A percentile compares a stretch with the other conserved stretches of the same genome.
Evolutionary conservation across 2,888 invertebrate species (phyloP).

Genomic region (Dorcus hopei): DNA sequence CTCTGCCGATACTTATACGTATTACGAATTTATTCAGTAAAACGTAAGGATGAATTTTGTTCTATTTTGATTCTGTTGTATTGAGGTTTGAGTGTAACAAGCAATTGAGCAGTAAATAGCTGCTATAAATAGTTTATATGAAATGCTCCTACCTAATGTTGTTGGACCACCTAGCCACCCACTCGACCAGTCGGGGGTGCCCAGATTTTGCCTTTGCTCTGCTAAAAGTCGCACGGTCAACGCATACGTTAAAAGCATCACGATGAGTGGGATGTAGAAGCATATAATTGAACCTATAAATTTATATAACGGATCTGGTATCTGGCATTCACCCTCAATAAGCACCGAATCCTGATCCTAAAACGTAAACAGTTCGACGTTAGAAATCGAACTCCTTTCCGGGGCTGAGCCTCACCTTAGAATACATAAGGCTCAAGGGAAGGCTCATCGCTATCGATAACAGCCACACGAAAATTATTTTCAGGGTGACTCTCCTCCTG

Average conservation of each 20-base stretch:
- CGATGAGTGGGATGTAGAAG: constrained; percentile 91
- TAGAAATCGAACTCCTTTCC: no score
- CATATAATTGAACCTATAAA: constrained; percentile 92
- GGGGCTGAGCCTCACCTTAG: constrained; percentile 60
- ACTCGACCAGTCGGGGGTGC: constrained; percentile 68
- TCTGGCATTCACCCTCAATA: constrained; percentile 80
- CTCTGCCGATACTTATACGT: no score
- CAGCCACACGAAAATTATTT: constrained; percentile 92
- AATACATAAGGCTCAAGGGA: constrained; percentile 85
- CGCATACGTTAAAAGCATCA: constrained; percentile 94
- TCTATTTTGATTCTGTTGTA: no score
- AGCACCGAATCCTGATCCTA: constrained; percentile 82
- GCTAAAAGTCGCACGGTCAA: constrained; percentile 86
- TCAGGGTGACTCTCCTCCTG: constrained; percentile 76
- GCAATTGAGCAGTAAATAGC: no score
- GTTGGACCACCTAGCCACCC: constrained; percentile 66
- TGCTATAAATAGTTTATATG: no score
- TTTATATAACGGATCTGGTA: constrained; percentile 85
- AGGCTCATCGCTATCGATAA: constrained; percentile 89
- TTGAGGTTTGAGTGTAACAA: no score
- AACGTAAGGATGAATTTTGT: no score
- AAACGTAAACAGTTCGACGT: constrained; percentile 32
- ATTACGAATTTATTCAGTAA: no score
- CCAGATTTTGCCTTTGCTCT: constrained; percentile 73
- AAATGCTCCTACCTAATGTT: constrained; percentile 4